A percentile compares a stretch with the other conserved stretches of the same genome.
Conservation (phyloP, 2,888 invertebrate species). For the Balanococcus diminutus region DNA sequence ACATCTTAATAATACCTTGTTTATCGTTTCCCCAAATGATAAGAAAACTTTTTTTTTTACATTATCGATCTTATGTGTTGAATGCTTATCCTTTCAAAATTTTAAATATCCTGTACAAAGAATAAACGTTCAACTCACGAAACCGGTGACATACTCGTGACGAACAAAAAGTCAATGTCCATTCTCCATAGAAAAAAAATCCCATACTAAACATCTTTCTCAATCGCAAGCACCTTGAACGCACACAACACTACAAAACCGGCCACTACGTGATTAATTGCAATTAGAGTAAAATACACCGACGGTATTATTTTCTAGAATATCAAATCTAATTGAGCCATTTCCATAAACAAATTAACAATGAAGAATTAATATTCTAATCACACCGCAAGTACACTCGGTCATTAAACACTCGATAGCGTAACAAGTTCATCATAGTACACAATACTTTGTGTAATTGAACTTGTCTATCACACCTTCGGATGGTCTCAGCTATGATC, state of each 20-base stretch:
- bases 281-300: not conserved
- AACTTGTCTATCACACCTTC: conserved; percentile 36
- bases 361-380: conserved; percentile 31
- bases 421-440: not conserved
- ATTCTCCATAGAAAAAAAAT: not conserved
- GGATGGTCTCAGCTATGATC: not conserved
- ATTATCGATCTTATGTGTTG: too few species aligned
- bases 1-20: too few species aligned
- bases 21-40: too few species aligned
- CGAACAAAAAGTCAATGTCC: not conserved
- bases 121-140: not conserved
- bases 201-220: not conserved
- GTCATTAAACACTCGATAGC: conserved; percentile 11
- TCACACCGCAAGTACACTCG: conserved; percentile 1
- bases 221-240: not conserved
- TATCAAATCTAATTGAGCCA: conserved; percentile 23
- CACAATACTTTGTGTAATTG: conserved; percentile 28
- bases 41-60: too few species aligned
- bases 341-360: conserved; percentile 31
- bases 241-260: not conserved
- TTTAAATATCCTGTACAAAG: too few species aligned
- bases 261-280: not conserved
- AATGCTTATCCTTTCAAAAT: too few species aligned
- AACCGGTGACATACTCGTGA: too few species aligned
- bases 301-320: not conserved